Percentiles rank a stretch among this genome's conserved stretches.
These are phyloP conservation scores for Sclerurus mexicanus DNA, from an alignment of 2,113 vertebrate genomes.

Conservation along the genomic window DNA sequence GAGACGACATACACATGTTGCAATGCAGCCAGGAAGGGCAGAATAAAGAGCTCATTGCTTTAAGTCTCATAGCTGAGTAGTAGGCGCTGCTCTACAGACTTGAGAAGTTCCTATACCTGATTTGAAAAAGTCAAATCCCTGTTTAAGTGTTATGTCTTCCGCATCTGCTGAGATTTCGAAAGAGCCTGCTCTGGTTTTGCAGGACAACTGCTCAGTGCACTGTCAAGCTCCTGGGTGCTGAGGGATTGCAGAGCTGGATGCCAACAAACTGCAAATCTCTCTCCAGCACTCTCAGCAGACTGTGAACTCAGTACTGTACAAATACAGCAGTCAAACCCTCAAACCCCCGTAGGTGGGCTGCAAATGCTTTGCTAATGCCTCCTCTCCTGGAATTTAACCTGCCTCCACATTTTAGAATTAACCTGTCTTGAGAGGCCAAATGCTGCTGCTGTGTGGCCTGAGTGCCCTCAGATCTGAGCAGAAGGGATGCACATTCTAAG, in stretches of 20 bases:
- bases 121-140: neutral
- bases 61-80: neutral
- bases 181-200: neutral
- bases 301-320: neutral
- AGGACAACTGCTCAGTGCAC: neutral
- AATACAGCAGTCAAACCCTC: neutral
- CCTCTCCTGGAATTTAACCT: neutral
- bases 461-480: too few species aligned
- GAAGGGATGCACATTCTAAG: fast-evolving
- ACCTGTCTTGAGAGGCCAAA: neutral
- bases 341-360: neutral
- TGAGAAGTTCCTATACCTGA: neutral
- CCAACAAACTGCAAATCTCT: neutral
- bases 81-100: neutral
- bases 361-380: neutral
- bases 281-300: neutral
- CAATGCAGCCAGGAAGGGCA: neutral
- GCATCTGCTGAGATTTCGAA: neutral
- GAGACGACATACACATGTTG: neutral
- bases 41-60: neutral
- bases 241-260: neutral
- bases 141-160: neutral
- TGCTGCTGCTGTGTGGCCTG: neutral
- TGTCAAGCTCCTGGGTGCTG: neutral
- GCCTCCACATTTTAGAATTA: neutral